These are phyloP conservation scores for Andrena praecox DNA, from an alignment of 2,888 invertebrate species.

Conservation along the genomic window DNA sequence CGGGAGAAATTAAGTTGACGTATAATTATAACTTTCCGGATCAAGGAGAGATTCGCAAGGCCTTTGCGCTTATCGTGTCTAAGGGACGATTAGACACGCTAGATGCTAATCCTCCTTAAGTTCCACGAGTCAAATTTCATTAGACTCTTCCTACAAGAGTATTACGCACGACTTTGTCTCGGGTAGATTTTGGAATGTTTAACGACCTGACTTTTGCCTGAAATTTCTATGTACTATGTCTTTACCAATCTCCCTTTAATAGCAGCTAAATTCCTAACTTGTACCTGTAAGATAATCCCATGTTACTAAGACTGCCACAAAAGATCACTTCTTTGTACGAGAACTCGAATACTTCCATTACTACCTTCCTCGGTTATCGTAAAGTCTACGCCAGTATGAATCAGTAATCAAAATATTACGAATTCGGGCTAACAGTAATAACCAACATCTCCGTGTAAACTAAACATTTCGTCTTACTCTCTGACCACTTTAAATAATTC, in stretches of 20 bases:
- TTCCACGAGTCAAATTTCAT: not conserved
- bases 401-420: too few relatives aligned
- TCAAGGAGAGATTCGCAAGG: not conserved
- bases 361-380: too few relatives aligned
- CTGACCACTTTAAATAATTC: not conserved
- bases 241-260: not conserved
- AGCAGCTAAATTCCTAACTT: not conserved
- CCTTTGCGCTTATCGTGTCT: not conserved
- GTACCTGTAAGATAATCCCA: not conserved
- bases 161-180: not conserved
- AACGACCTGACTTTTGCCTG: not conserved
- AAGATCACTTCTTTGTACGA: too few relatives aligned
- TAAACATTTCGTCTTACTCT: too few relatives aligned
- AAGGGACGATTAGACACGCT: not conserved
- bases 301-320: not conserved
- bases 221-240: not conserved
- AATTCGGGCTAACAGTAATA: too few relatives aligned
- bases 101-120: not conserved
- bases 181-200: not conserved
- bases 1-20: not conserved
- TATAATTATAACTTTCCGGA: not conserved
- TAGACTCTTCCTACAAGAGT: too few relatives aligned
- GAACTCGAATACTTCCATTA: too few relatives aligned
- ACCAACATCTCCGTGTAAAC: too few relatives aligned
- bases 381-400: too few relatives aligned